Evolutionary conservation across 2,797 vertebrate genomes (phyloP).

Genomic region (Meda fulgida): DNA sequence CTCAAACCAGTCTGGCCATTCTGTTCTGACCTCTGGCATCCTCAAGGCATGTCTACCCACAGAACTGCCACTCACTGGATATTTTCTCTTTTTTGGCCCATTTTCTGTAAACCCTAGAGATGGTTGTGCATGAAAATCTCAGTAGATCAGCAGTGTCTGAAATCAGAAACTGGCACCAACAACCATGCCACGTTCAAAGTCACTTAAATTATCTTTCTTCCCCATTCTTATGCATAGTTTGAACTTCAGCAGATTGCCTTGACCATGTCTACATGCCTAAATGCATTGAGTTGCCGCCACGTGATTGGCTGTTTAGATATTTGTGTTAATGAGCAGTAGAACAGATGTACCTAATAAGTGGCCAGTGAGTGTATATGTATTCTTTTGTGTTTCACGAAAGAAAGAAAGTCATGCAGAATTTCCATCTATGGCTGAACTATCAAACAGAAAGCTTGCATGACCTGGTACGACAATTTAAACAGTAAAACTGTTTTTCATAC

Average conservation of each 20-base stretch:
- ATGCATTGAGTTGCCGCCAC: background rate
- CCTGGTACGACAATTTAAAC: background rate
- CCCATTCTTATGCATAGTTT: background rate
- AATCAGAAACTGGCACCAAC: background rate
- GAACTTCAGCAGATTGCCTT: background rate
- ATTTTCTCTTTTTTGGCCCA: background rate
- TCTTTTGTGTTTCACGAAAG: background rate
- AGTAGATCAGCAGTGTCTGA: constrained; percentile 1
- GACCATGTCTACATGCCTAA: constrained; percentile 13
- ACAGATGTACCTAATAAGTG: background rate
- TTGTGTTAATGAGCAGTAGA: background rate
- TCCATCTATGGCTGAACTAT: background rate
- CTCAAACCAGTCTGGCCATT: constrained; percentile 24
- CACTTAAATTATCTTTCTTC: background rate
- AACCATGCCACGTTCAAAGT: background rate
- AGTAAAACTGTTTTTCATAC: background rate
- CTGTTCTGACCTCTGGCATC: constrained; percentile 57
- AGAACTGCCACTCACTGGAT: constrained; percentile 36
- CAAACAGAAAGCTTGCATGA: background rate
- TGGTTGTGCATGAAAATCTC: background rate
- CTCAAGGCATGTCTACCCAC: constrained; percentile 44
- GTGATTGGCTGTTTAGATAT: constrained; percentile 14
- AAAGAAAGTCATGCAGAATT: background rate
- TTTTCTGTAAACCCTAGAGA: background rate
- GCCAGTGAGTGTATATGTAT: background rate